These are phyloP conservation scores for Tipula unca DNA, from an alignment of 2,888 invertebrate species.

Conservation along the genomic window DNA sequence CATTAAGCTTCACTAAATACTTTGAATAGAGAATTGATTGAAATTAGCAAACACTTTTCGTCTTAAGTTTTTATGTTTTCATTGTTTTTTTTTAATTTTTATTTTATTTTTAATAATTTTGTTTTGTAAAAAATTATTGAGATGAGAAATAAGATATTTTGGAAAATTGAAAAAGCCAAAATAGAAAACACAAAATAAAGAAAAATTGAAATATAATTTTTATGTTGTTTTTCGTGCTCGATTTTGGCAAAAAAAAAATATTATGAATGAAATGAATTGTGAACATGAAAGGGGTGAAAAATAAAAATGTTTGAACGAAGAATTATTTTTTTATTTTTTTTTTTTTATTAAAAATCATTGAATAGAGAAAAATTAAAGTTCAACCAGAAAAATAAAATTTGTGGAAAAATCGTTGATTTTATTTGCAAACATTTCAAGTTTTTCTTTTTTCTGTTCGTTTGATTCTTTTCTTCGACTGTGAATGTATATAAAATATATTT, in stretches of 20 bases:
- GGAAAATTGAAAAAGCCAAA: neutral
- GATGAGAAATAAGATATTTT: conserved; percentile 14
- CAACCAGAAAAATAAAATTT: neutral
- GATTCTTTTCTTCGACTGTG: neutral
- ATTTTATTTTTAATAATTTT: too few species aligned
- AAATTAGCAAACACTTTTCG: neutral
- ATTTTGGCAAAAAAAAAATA: neutral
- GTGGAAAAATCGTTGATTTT: conserved; percentile 8
- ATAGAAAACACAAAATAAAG: neutral
- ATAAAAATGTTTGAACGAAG: neutral
- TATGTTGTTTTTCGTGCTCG: neutral
- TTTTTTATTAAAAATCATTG: neutral
- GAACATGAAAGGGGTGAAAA: neutral
- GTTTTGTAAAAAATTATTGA: neutral
- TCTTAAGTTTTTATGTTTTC: neutral
- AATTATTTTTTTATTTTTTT: neutral
- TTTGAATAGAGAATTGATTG: neutral
- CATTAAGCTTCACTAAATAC: neutral
- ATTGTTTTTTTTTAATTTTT: neutral
- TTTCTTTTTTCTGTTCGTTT: neutral
- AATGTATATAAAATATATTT: neutral
- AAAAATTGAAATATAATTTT: neutral
- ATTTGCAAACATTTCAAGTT: neutral
- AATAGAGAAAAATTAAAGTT: conserved; percentile 14
- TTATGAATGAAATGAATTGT: neutral